These are phyloP conservation scores for Rissa tridactyla DNA, from an alignment of 2,113 vertebrate genomes.

Conservation along the genomic window DNA sequence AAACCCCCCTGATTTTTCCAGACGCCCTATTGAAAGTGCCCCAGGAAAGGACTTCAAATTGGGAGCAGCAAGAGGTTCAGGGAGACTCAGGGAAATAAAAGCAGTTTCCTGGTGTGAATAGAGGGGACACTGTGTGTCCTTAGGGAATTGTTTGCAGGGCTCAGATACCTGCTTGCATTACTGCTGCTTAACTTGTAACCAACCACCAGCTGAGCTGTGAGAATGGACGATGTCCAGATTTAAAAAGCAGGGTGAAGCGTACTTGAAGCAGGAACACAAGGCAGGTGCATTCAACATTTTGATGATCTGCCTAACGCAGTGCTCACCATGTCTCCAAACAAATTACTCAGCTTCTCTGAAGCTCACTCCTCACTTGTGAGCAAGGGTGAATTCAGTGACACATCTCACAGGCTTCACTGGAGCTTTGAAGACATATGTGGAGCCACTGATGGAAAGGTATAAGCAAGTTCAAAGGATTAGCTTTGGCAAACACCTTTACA, in stretches of 20 bases:
- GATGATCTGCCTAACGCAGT: not conserved
- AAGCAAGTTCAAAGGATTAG: not conserved
- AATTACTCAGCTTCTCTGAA: not conserved
- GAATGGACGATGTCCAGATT: not conserved
- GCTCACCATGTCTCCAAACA: not conserved
- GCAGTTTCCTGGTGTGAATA: not conserved
- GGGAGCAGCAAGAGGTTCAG: not conserved
- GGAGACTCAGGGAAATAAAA: not conserved
- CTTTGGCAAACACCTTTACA: not conserved
- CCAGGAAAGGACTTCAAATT: not conserved
- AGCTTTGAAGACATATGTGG: not conserved
- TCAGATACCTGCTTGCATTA: not conserved
- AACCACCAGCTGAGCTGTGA: not conserved
- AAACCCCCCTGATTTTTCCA: constrained; percentile 25
- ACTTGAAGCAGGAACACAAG: not conserved
- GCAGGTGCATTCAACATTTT: not conserved
- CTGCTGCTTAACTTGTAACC: not conserved
- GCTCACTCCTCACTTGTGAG: not conserved
- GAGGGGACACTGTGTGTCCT: not conserved
- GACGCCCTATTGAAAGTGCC: not conserved
- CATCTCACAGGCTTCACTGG: not conserved
- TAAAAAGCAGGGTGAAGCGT: not conserved
- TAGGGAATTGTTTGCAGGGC: not conserved
- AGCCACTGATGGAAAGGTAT: not conserved
- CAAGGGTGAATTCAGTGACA: not conserved